Evolutionary conservation across 2,888 invertebrate genomes (phyloP).

Genomic region (Pseudococcus jackbeardsleyi): DNA sequence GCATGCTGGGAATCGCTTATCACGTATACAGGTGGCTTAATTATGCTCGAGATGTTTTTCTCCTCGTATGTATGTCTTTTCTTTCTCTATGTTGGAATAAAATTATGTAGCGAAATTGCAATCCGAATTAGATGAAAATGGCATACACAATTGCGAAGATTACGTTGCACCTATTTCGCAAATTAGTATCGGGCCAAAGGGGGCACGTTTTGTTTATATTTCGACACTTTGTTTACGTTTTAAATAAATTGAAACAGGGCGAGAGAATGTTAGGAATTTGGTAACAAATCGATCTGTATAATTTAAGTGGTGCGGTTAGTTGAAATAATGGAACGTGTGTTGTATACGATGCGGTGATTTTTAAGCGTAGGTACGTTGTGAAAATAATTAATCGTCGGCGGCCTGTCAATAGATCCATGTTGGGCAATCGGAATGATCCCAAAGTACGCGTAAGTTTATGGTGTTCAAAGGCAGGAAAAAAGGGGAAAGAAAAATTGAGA

Average conservation of each 20-base stretch:
- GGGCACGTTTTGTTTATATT: not conserved
- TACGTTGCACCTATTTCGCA: too few species aligned
- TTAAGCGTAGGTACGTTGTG: not conserved
- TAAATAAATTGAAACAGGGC: not conserved
- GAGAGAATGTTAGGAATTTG: not conserved
- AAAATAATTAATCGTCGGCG: slow-evolving; percentile 5
- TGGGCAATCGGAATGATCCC: not conserved
- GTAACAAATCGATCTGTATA: not conserved
- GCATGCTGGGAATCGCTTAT: not conserved
- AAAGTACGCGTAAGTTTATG: not conserved
- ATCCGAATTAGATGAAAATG: too few species aligned
- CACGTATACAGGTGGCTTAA: not conserved
- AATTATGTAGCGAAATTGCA: too few species aligned
- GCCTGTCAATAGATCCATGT: not conserved
- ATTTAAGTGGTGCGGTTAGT: not conserved
- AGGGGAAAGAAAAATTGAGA: not conserved
- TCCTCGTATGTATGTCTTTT: not conserved
- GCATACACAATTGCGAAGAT: too few species aligned
- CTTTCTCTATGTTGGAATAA: not conserved
- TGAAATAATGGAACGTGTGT: not conserved
- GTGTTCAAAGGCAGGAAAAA: not conserved
- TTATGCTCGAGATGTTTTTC: not conserved
- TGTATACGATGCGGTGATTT: not conserved
- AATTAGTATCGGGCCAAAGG: too few species aligned
- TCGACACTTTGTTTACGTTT: not conserved